These are phyloP conservation scores for Ctenosaura bakeri DNA, from an alignment of 2,797 vertebrate genomes.

Conservation along the genomic window DNA sequence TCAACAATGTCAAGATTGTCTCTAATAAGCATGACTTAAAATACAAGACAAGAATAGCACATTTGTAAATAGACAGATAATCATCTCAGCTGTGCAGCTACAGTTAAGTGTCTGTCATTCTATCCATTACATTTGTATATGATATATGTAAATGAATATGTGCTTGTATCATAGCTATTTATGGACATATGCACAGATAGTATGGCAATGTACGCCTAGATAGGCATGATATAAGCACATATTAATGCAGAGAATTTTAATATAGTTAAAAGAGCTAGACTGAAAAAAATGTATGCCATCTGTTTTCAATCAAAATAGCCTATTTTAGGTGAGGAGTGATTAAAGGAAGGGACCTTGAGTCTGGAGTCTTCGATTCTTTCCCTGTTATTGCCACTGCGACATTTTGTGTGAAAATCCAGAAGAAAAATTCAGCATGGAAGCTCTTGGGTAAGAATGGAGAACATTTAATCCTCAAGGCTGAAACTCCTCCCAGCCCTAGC, in stretches of 20 bases:
- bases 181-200: constrained; percentile 43
- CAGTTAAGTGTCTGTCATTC: constrained; percentile 69
- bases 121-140: constrained; percentile 68
- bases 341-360: constrained; percentile 62
- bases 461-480: neutral
- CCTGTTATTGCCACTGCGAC: constrained; percentile 35
- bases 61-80: constrained; percentile 56
- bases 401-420: constrained; percentile 47
- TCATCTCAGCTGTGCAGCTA: constrained; percentile 72
- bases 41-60: constrained; percentile 50
- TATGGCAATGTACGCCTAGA: constrained; percentile 45
- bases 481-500: neutral
- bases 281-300: constrained; percentile 74
- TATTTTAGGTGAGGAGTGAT: constrained; percentile 73
- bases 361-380: constrained; percentile 65
- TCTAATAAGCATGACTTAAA: constrained; percentile 58
- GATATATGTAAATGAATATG: constrained; percentile 71
- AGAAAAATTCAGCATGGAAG: neutral
- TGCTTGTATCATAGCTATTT: constrained; percentile 67
- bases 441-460: neutral
- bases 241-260: constrained; percentile 74
- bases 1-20: constrained; percentile 26
- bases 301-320: constrained; percentile 77
- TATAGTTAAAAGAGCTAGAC: constrained; percentile 66
- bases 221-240: constrained; percentile 71